Evolutionary conservation across 2,888 invertebrate species (phyloP).

Genomic region (Aricia artaxerxes): DNA sequence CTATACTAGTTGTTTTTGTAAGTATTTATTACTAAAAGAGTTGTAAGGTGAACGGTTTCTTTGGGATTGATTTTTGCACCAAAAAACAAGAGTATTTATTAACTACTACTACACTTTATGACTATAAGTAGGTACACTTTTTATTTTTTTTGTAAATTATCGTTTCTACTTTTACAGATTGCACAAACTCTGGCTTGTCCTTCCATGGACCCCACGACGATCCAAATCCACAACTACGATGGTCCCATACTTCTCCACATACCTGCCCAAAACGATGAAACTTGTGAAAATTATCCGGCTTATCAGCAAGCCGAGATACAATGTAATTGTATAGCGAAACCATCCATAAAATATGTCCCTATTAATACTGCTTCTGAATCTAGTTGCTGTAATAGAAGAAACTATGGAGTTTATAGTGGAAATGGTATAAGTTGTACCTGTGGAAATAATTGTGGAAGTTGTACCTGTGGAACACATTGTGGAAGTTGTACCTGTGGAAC

Average conservation of each 20-base stretch:
- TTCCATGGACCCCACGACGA: slow-evolving; percentile 46
- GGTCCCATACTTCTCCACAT: slow-evolving; percentile 52
- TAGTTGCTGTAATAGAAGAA: slow-evolving; percentile 34
- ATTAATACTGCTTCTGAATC: slow-evolving; percentile 44
- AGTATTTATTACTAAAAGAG: background rate
- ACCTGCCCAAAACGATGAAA: slow-evolving; percentile 30
- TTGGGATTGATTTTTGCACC: too few species aligned
- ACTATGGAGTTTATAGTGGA: background rate
- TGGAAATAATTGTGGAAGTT: background rate
- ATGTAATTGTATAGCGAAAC: slow-evolving; percentile 40
- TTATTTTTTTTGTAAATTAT: background rate
- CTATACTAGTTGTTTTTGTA: background rate
- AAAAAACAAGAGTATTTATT: too few species aligned
- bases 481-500: slow-evolving; percentile 8
- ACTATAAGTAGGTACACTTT: background rate
- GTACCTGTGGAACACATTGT: background rate
- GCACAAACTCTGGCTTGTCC: slow-evolving; percentile 43
- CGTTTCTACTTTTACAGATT: slow-evolving; percentile 44
- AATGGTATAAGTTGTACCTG: slow-evolving; percentile 4
- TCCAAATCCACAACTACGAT: slow-evolving; percentile 60
- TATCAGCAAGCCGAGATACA: slow-evolving; percentile 36
- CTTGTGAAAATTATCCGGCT: slow-evolving; percentile 27
- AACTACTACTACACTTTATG: background rate
- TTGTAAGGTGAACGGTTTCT: background rate
- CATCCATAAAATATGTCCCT: slow-evolving; percentile 41